A percentile compares a stretch with the other conserved stretches of the same genome.
These are phyloP conservation scores for Bursaphelenchus okinawaensis DNA, from an alignment of 2,888 invertebrate species.

Conservation along the genomic window DNA sequence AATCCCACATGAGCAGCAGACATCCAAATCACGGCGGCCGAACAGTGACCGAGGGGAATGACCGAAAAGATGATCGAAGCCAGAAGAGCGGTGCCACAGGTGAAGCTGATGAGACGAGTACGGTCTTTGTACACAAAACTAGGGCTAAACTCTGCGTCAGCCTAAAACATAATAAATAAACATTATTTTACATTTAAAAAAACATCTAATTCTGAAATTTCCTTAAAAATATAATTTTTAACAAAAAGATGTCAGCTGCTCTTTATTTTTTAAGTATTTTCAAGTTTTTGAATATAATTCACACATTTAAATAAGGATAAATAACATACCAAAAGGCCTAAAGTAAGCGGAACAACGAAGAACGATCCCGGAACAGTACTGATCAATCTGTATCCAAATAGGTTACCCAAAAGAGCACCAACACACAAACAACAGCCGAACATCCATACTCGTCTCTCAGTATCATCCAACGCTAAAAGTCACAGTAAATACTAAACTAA, in stretches of 20 bases:
- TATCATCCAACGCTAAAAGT: conserved; percentile 32
- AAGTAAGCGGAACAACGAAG: conserved; percentile 27
- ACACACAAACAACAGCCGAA: conserved; percentile 26
- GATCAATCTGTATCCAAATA: conserved; percentile 28
- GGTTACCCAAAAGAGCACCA: conserved; percentile 34
- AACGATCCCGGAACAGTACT: conserved; percentile 31
- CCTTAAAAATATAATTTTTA: no score
- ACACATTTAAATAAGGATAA: no score
- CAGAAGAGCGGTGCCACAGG: not conserved
- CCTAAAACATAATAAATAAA: conserved; percentile 3
- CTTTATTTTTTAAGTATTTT: no score
- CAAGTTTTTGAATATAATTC: no score
- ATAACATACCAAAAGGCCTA: conserved; percentile 28
- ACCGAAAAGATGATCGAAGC: conserved; percentile 18
- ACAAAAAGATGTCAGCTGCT: no score
- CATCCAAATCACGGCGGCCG: conserved; percentile 27
- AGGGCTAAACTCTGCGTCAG: conserved; percentile 15
- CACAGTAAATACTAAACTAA: no score
- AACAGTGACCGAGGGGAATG: conserved; percentile 27
- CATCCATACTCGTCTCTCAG: conserved; percentile 36
- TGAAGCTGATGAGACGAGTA: conserved; percentile 2
- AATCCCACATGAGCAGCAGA: conserved; percentile 29
- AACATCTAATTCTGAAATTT: no score
- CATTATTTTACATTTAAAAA: no score
- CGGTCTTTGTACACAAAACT: conserved; percentile 11